A percentile compares a stretch with the other conserved stretches of the same genome.
These are phyloP conservation scores for Nasonovia ribisnigri DNA, from an alignment of 2,888 invertebrate genomes.

Conservation along the genomic window DNA sequence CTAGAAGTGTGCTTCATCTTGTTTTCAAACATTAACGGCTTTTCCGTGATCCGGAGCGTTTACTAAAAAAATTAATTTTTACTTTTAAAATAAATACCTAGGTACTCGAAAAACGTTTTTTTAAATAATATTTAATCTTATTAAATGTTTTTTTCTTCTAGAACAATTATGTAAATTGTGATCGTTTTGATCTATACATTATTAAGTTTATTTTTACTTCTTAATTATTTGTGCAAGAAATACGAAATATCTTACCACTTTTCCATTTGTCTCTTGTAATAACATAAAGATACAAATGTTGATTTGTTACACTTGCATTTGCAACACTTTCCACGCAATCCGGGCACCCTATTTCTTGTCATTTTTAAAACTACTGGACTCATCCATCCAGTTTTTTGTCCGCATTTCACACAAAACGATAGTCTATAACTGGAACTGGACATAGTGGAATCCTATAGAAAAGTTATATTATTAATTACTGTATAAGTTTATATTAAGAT, in stretches of 20 bases:
- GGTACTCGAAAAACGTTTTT: background rate
- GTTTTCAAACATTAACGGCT: background rate
- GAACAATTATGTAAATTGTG: background rate
- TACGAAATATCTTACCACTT: background rate
- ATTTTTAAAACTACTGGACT: background rate
- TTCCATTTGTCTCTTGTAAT: background rate
- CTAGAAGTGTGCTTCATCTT: background rate
- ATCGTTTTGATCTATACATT: background rate
- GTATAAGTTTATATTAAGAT: background rate
- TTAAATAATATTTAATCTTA: background rate
- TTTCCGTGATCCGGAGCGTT: background rate
- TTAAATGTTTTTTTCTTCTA: background rate
- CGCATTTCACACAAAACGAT: background rate
- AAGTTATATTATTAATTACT: background rate
- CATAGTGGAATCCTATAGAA: background rate
- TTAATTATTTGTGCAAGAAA: background rate
- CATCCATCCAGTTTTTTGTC: background rate
- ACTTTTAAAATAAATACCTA: background rate
- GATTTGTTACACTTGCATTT: background rate
- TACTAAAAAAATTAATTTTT: background rate
- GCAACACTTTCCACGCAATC: background rate
- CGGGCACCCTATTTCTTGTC: background rate
- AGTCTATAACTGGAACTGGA: background rate
- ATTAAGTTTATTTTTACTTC: background rate
- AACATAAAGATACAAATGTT: background rate